phyloP scores from a whole-genome alignment of 23 tunicate genomes.

The Styela plicata region DNA sequence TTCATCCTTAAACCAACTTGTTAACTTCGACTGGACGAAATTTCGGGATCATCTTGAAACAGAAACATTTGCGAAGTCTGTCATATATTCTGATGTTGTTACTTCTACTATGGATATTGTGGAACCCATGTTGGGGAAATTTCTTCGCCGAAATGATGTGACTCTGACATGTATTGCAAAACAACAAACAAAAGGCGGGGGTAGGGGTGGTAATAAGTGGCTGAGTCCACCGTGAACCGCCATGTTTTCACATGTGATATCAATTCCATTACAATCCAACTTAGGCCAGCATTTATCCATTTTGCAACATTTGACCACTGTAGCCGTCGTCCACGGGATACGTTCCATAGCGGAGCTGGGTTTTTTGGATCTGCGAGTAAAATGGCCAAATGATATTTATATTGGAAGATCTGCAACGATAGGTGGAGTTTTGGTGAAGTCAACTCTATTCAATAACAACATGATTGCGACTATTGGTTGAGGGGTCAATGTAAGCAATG shows the following conservation, averaged over 20 bases:
- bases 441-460: constrained; percentile 40
- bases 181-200: constrained; percentile 85
- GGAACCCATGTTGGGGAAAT: constrained; percentile 3
- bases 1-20: not conserved
- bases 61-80: constrained; percentile 36
- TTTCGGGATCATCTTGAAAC: constrained; percentile 31
- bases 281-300: constrained; percentile 55
- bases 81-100: constrained; percentile 60
- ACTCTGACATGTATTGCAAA: constrained; percentile 58
- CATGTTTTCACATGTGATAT: constrained; percentile 59
- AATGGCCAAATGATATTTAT: constrained; percentile 96
- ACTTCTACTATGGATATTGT: constrained; percentile 68
- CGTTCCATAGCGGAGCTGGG: constrained; percentile 31
- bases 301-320: constrained; percentile 69
- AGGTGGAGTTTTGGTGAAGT: constrained; percentile 80
- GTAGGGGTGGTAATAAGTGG: constrained; percentile 88
- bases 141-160: not conserved
- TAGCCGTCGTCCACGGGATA: constrained; percentile 65
- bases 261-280: constrained; percentile 39
- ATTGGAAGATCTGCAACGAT: constrained; percentile 48
- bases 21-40: constrained; percentile 31
- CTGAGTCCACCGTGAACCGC: constrained; percentile 85
- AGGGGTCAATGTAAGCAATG: constrained; percentile 75
- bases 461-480: constrained; percentile 76
- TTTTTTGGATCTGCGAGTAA: constrained; percentile 51